Conservation (phyloP, 2,113 vertebrate genomes). For the Syrrhaptes paradoxus region DNA sequence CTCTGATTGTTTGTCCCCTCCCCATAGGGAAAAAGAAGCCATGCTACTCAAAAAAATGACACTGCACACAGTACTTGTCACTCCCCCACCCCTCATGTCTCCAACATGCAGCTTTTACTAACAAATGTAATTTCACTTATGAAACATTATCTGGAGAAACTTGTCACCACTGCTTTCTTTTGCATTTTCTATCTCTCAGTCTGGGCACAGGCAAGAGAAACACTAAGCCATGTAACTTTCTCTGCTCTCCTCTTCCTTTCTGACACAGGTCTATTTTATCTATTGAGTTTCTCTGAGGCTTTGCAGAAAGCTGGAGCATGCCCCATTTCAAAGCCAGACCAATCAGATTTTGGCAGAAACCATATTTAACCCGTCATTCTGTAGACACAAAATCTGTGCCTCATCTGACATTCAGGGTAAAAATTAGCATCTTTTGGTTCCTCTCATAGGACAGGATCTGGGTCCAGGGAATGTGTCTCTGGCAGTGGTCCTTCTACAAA, state of each 20-base stretch:
- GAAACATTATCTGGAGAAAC: not conserved
- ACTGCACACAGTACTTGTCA: not conserved
- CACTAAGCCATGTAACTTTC: not conserved
- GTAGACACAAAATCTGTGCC: not conserved
- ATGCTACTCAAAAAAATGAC: not conserved
- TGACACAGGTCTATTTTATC: not conserved
- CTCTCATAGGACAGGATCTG: not conserved
- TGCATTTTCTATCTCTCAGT: not conserved
- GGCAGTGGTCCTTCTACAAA: not conserved
- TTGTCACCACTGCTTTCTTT: not conserved
- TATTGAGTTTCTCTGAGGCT: not conserved
- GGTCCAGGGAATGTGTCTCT: not conserved
- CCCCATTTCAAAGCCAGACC: not conserved
- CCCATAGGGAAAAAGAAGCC: not conserved
- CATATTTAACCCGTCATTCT: not conserved
- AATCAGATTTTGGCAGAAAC: not conserved
- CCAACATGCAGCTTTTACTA: not conserved
- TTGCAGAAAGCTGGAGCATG: not conserved
- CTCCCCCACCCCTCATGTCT: not conserved
- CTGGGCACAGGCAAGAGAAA: not conserved
- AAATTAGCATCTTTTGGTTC: not conserved
- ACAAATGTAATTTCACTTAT: not conserved
- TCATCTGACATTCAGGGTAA: not conserved
- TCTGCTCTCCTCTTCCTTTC: not conserved
- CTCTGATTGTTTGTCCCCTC: not conserved